phyloP scores from a whole-genome alignment of 2,797 vertebrate species.

The Peromyscus attwateri region DNA sequence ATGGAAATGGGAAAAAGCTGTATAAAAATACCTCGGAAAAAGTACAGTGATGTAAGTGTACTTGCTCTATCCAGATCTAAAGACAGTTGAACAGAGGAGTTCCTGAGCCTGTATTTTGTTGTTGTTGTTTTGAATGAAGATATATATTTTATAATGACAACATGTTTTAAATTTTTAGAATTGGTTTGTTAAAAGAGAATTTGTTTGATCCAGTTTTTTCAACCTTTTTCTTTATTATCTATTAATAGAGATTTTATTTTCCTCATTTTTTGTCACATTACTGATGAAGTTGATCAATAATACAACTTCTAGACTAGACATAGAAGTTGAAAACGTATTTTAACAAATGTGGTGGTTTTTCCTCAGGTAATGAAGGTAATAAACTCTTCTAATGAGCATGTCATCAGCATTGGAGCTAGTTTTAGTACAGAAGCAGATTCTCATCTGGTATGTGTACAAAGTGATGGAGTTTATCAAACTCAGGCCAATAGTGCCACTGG shows the following conservation, averaged over 20 bases:
- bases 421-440: slow-evolving; percentile 96
- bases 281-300: slow-evolving; percentile 13
- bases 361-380: slow-evolving; percentile 95
- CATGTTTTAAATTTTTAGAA: slow-evolving; percentile 58
- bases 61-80: slow-evolving; percentile 21
- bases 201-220: slow-evolving; percentile 18
- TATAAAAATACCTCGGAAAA: slow-evolving; percentile 95
- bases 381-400: slow-evolving; percentile 94
- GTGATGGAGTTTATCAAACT: slow-evolving; percentile 94
- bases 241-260: neutral
- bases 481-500: slow-evolving; percentile 94
- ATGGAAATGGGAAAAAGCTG: slow-evolving; percentile 98
- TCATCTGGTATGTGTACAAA: slow-evolving; percentile 96
- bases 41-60: slow-evolving; percentile 92
- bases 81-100: slow-evolving; percentile 27
- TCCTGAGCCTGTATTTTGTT: slow-evolving; percentile 12
- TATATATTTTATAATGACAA: slow-evolving; percentile 53
- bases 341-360: slow-evolving; percentile 22
- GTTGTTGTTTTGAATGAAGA: slow-evolving; percentile 61
- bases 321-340: slow-evolving; percentile 31
- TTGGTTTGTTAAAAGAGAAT: slow-evolving; percentile 56
- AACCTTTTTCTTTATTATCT: neutral
- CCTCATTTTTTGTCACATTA: neutral
- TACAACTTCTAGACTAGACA: neutral
- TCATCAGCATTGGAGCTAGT: slow-evolving; percentile 95